Conservation (phyloP, 2,888 invertebrate genomes). For the Sminthurinus aureus region DNA sequence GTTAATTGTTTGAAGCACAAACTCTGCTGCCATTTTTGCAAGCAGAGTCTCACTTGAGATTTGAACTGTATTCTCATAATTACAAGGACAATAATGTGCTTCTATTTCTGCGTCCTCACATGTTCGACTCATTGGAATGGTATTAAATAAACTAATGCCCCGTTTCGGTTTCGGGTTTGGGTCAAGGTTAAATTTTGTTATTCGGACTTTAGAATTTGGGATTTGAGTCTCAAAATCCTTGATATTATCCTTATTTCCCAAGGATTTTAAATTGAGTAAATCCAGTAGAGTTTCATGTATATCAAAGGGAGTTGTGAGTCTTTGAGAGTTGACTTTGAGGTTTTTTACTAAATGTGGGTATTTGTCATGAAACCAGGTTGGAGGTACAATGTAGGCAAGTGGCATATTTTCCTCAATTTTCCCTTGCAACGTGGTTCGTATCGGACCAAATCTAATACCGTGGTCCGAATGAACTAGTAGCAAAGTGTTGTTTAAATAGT, state of each 20-base stretch:
- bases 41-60: not conserved
- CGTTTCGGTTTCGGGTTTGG: not conserved
- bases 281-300: conserved; percentile 80
- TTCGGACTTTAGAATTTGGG: not conserved
- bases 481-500: conserved; percentile 73
- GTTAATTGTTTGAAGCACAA: conserved; percentile 6
- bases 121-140: conserved; percentile 66
- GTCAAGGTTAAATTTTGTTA: too few species aligned
- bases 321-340: conserved; percentile 63
- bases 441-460: conserved; percentile 85
- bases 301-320: conserved; percentile 84
- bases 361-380: conserved; percentile 73
- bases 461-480: conserved; percentile 84
- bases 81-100: conserved; percentile 22
- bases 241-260: not conserved
- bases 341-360: conserved; percentile 72
- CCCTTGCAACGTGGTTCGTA: conserved; percentile 80
- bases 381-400: conserved; percentile 76
- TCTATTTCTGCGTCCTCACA: conserved; percentile 77
- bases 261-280: conserved; percentile 29
- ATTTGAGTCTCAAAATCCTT: not conserved
- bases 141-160: conserved; percentile 20
- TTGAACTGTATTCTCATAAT: not conserved
- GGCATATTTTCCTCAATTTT: conserved; percentile 86
- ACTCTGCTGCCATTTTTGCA: not conserved